Evolutionary conservation across 2,113 vertebrate species (phyloP), one percentile per base, ranked within the genome.

Genomic region (Poecile atricapillus): DNA sequence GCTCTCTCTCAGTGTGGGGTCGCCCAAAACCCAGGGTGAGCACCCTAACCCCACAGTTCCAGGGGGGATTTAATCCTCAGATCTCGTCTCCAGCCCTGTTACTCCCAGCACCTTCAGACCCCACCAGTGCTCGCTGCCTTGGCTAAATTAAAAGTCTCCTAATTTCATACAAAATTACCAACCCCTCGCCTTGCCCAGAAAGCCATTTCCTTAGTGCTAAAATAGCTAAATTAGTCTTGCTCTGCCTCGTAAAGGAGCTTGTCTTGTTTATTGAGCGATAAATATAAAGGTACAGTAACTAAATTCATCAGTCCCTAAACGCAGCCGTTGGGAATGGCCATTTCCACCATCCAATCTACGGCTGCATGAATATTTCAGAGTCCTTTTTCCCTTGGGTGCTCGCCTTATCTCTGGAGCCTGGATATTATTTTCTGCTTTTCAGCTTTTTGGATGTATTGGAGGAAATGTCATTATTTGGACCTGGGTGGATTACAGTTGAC

Each of bases 351-450:
- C 87, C 95, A 95, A 95, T 95, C 95, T 96, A 58, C 5, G 5
- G 50, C 3, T 27, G 41, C 97, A 97, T 95, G 93, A 97, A 96
- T 97, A 96, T 97, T 97, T 97, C 96, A 97, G 81, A 76, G 85
- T 41, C 77, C 93, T 30, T 83, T 37, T 69, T 94, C 95, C 93
- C 92, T 39, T 75, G 79, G 90, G 93, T 84, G 22, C 83, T 90
- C 10, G 14, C 77, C 93, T 97, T 96, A 96, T 96, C 97, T 96
- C 95, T 74, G 83, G 94, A 96, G 96, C 92, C 92, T 83, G 77
- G 92, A 94, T 94, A 95, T 97, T 96, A 94, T 97, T 95, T 98
- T 97, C 93, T 96, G 94, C 92, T 96, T 97, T 95, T 96, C 94
- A 94, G 95, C 85, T 92, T 94, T 96, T 97, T 85, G 95, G 91